Evolutionary conservation across 2,888 invertebrate genomes (phyloP).

Genomic region (Idaea dimidiata): DNA sequence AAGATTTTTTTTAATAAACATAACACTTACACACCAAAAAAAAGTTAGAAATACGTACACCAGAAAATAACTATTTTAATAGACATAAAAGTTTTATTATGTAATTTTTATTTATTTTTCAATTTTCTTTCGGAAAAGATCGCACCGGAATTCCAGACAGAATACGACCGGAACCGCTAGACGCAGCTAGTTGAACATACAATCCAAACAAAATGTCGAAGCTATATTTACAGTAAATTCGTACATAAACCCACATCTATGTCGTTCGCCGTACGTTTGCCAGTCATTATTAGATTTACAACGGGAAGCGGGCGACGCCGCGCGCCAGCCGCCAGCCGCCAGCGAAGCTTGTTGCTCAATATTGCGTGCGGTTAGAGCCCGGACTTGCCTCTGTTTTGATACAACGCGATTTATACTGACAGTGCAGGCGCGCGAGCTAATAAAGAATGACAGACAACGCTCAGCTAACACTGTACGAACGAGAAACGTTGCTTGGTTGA

Average conservation of each 20-base stretch:
- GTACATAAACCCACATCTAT: neutral
- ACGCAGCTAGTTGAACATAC: neutral
- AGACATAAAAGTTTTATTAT: too few species aligned
- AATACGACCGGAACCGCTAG: too few species aligned
- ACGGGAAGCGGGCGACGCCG: neutral
- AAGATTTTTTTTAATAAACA: too few species aligned
- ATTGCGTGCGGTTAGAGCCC: neutral
- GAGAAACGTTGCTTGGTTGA: too few species aligned
- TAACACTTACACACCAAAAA: too few species aligned
- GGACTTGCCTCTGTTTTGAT: neutral
- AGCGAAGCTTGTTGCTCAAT: neutral
- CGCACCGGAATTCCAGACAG: too few species aligned
- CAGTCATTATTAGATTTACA: constrained; percentile 1
- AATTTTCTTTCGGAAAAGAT: too few species aligned
- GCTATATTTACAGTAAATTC: neutral
- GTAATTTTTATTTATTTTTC: too few species aligned
- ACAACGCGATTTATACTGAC: neutral
- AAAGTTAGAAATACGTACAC: too few species aligned
- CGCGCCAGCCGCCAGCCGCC: neutral
- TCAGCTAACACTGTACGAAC: too few species aligned
- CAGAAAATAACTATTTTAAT: too few species aligned
- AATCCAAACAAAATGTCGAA: neutral
- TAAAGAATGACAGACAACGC: neutral
- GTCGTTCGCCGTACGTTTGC: neutral
- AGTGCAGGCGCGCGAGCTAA: neutral